These are phyloP conservation scores for Drosophila crucigera DNA, from an alignment of 2,888 invertebrate genomes.

Conservation along the genomic window DNA sequence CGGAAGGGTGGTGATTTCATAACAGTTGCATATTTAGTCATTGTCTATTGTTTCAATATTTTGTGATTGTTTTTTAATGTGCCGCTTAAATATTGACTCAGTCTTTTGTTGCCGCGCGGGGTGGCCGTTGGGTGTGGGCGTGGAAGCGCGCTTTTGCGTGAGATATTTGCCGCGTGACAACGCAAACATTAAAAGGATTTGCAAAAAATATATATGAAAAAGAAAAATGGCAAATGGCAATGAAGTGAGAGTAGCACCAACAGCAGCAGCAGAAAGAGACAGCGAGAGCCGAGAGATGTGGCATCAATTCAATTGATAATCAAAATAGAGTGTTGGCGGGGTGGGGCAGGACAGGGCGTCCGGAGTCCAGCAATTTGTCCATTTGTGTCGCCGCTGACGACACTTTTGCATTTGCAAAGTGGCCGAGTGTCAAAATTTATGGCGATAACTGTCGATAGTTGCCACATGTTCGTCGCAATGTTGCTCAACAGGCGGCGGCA, in stretches of 20 bases:
- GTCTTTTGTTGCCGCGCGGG: constrained; percentile 49
- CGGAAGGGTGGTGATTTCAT: neutral
- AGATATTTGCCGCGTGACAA: constrained; percentile 83
- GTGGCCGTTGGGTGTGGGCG: constrained; percentile 25
- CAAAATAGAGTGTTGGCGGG: constrained; percentile 2
- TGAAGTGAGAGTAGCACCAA: constrained; percentile 16
- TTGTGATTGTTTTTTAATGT: constrained; percentile 83
- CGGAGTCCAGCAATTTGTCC: constrained; percentile 67
- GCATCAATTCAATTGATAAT: constrained; percentile 59
- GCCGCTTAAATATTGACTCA: constrained; percentile 79
- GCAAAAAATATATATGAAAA: constrained; percentile 53
- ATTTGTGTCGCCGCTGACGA: constrained; percentile 68
- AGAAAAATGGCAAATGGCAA: constrained; percentile 38
- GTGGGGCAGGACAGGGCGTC: neutral
- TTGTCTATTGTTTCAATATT: constrained; percentile 66
- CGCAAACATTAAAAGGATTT: constrained; percentile 85
- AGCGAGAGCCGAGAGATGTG: neutral
- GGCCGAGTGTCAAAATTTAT: constrained; percentile 80
- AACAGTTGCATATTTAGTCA: constrained; percentile 33
- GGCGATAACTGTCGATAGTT: constrained; percentile 79
- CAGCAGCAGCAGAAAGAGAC: constrained; percentile 3
- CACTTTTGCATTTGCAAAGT: constrained; percentile 73
- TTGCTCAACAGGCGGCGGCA: constrained; percentile 67
- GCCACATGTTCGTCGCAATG: constrained; percentile 68
- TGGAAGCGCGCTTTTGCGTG: constrained; percentile 35